Base-by-base conservation (phyloP, 2,797 vertebrate species). In the Orientallactaga sibirica region DNA sequence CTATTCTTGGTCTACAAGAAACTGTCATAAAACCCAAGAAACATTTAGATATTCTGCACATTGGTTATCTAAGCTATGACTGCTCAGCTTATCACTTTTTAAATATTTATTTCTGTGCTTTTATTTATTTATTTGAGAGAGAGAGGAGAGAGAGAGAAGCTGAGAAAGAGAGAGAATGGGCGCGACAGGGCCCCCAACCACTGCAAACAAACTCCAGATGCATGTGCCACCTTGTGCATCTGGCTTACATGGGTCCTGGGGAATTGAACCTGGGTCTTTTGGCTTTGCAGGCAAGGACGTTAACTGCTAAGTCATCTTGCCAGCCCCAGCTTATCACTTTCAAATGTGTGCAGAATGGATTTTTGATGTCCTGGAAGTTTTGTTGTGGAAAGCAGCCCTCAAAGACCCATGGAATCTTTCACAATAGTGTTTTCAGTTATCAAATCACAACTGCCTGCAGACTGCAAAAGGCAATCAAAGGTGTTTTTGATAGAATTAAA, bases 401-500 rank as follows among this genome's bases (percentile, higher is more conserved):
- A 70, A 20, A 22, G 71, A 82, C 2, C 12, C 68, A 19, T 67
- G 25, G 71, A 67, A 55, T 79, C 55, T 67, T 94, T 73, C 25
- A 66, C 11, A 43, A 66, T 78, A 41, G 29, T 84, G 41, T 68
- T 86, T 86, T 37, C 24, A 27, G 73, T 79, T 27, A 86, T 79
- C 33, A 91, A 61, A 55, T 84, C 52, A 24, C 83, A 48, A 16
- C 43, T 90, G 78, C 79, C 77, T 96, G n/a, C 84, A 62, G 66
- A 62, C 71, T 83, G 24, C 25, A 62, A 62, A 80, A 16, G 25
- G 11, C n/a, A 87, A 62, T 82, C 74, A 77, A 77, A 81, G 61
- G 16, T 81, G 22, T 83, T 76, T 7, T 81, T 79, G 61, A 67
- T 24, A 41, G 68, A 80, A 71, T 88, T 81, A 64, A 93, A 87